Percentiles rank a stretch among this genome's conserved stretches.
These are phyloP conservation scores for Scaeva pyrastri DNA, from an alignment of 2,888 invertebrate genomes.

Conservation along the genomic window DNA sequence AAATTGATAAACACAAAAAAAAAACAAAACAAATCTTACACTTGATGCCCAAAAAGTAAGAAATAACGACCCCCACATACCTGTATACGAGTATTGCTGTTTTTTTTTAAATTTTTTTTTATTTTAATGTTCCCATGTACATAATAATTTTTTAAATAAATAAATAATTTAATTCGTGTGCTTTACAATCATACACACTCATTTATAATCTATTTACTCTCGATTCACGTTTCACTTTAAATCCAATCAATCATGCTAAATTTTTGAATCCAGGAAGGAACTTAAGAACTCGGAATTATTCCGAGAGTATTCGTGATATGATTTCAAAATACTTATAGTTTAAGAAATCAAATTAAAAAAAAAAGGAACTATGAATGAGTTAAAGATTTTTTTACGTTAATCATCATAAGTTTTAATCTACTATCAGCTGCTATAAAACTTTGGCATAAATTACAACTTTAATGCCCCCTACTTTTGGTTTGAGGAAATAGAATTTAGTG, in stretches of 20 bases:
- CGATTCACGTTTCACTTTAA: constrained; percentile 18
- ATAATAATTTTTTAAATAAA: neutral
- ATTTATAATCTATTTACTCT: constrained; percentile 3
- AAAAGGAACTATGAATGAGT: constrained; percentile 14
- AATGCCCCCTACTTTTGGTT: neutral
- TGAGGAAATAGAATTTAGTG: constrained; percentile 25
- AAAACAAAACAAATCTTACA: neutral
- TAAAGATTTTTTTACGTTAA: constrained; percentile 2
- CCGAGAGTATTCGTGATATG: constrained; percentile 1
- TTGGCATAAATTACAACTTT: constrained; percentile 2
- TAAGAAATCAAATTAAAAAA: no score
- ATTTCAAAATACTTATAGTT: neutral
- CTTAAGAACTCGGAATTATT: constrained; percentile 27
- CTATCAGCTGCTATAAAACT: neutral
- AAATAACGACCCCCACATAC: constrained; percentile 8
- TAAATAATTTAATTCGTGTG: neutral
- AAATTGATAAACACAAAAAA: neutral
- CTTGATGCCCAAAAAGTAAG: constrained; percentile 19
- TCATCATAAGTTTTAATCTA: neutral
- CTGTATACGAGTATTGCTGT: no score
- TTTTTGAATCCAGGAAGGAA: constrained; percentile 36
- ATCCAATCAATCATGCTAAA: constrained; percentile 1
- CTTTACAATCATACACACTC: neutral
- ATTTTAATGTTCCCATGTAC: neutral
- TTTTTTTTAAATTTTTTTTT: no score